Conservation (phyloP, 2,113 vertebrate species). For the Chionomys nivalis region DNA sequence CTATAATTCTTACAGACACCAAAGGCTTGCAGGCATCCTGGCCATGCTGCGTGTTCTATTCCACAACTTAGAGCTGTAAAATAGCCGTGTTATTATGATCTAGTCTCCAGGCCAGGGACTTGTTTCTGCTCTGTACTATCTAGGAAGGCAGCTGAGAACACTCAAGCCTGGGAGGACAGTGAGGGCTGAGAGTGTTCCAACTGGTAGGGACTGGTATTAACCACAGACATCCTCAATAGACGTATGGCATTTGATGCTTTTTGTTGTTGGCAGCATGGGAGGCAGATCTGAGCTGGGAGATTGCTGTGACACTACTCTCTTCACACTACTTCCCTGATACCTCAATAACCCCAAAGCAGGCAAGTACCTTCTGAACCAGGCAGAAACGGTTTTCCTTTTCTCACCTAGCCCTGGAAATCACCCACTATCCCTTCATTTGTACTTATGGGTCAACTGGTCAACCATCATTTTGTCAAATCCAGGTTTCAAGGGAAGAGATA, state of each 20-base stretch:
- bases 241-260: not conserved
- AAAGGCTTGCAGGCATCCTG: not conserved
- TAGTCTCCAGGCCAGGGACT: not conserved
- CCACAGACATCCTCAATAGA: not conserved
- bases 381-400: not conserved
- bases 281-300: not conserved
- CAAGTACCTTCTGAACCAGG: slow-evolving; percentile 2
- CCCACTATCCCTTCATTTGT: not conserved
- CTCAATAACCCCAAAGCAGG: not conserved
- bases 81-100: not conserved
- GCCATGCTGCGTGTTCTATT: not conserved
- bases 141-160: not conserved
- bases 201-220: not conserved
- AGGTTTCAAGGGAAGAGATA: not conserved
- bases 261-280: not conserved
- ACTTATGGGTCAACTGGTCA: not conserved
- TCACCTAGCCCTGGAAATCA: not conserved
- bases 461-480: not conserved
- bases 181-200: not conserved
- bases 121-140: not conserved
- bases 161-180: not conserved
- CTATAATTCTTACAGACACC: not conserved
- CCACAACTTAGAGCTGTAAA: not conserved
- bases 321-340: not conserved
- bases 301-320: not conserved